Percentiles rank a stretch among this genome's conserved stretches.
Evolutionary conservation across 2,113 vertebrate species (phyloP).

Genomic region (Natator depressus): DNA sequence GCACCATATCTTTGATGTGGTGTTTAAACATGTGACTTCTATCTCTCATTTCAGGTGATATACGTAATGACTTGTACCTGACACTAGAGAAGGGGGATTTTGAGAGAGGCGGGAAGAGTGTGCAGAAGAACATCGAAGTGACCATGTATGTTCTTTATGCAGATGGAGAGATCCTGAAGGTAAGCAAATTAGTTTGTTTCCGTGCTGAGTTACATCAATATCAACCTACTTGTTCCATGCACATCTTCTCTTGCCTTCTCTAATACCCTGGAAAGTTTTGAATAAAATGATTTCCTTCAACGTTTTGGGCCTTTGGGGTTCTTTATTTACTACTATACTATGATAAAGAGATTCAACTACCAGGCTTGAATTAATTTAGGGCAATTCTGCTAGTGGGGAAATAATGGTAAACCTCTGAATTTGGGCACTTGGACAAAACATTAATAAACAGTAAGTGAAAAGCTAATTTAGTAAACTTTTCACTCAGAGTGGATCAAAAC

Average conservation of each 20-base stretch:
- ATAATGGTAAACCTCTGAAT: neutral
- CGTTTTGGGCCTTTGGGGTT: neutral
- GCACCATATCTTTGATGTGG: neutral
- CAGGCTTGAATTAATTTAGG: neutral
- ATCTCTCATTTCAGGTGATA: slow-evolving; percentile 84
- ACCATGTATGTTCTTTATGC: slow-evolving; percentile 94
- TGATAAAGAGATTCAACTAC: neutral
- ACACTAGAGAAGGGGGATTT: slow-evolving; percentile 95
- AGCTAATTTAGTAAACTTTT: neutral
- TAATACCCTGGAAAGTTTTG: neutral
- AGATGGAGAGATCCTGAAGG: slow-evolving; percentile 91
- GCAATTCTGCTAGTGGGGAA: neutral
- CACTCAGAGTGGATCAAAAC: neutral
- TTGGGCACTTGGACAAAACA: neutral
- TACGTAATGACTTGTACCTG: slow-evolving; percentile 96
- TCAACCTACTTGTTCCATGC: neutral
- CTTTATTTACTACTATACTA: neutral
- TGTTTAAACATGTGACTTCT: neutral
- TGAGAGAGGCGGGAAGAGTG: slow-evolving; percentile 97
- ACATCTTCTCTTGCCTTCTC: neutral
- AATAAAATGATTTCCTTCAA: neutral
- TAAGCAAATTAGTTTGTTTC: slow-evolving; percentile 29
- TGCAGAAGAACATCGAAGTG: slow-evolving; percentile 98
- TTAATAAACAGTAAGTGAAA: neutral
- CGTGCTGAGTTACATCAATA: neutral